phyloP scores from a whole-genome alignment of 2,797 vertebrate genomes.

The Melanogrammus aeglefinus region DNA sequence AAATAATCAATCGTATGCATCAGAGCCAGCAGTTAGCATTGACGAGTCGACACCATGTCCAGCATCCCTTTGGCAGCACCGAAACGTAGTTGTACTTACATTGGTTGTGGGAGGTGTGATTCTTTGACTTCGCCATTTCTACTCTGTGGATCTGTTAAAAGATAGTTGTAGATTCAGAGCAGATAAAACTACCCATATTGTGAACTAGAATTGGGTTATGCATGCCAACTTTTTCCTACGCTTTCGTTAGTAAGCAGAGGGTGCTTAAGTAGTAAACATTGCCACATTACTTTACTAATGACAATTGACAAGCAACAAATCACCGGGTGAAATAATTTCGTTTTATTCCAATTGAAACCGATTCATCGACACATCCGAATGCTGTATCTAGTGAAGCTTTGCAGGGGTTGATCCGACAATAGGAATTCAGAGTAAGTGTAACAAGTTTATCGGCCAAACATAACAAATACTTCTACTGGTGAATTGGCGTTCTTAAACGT shows the following conservation, averaged over 20 bases:
- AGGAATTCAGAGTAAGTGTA: not conserved
- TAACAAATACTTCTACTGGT: not conserved
- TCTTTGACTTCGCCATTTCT: slow-evolving; percentile 98
- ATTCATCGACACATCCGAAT: not conserved
- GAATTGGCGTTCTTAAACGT: not conserved
- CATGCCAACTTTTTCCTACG: not conserved
- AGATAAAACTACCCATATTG: not conserved
- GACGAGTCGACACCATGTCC: not conserved
- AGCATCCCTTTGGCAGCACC: slow-evolving; percentile 46
- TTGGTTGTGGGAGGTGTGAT: slow-evolving; percentile 98
- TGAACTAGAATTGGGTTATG: not conserved
- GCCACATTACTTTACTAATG: accelerated
- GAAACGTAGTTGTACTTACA: slow-evolving; percentile 77
- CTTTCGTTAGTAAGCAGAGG: not conserved
- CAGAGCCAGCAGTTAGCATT: not conserved
- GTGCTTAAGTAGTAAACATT: not conserved
- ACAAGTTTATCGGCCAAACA: not conserved
- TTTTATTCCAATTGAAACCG: not conserved
- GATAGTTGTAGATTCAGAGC: not conserved
- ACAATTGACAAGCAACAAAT: not conserved
- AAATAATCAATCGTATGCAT: not conserved
- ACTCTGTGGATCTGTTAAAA: slow-evolving; percentile 47
- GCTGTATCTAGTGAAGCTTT: not conserved
- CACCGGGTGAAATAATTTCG: not conserved
- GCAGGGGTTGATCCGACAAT: not conserved